phyloP scores from a whole-genome alignment of 2,888 invertebrate genomes.

The Tipula confusa region DNA sequence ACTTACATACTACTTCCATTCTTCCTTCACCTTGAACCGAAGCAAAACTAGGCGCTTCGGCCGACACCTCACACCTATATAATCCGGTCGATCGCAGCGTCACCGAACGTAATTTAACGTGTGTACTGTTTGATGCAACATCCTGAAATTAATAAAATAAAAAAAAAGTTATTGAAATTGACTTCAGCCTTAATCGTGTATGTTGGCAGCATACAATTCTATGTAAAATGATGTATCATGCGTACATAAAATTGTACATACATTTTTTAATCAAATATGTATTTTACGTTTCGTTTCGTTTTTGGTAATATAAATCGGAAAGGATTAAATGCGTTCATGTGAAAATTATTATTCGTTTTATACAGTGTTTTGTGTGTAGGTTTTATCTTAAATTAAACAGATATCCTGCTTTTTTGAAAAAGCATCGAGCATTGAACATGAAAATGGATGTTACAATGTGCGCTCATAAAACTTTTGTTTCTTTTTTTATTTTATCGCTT shows the following conservation, averaged over 20 bases:
- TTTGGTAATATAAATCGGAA: neutral
- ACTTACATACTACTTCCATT: constrained; percentile 79
- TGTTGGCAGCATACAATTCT: too few species aligned
- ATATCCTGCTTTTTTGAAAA: neutral
- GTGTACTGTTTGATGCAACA: constrained; percentile 63
- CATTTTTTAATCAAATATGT: neutral
- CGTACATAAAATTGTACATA: neutral
- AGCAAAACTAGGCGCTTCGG: constrained; percentile 72
- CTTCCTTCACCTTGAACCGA: constrained; percentile 70
- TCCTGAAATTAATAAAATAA: constrained; percentile 50
- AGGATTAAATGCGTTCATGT: constrained; percentile 7
- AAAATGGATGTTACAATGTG: neutral
- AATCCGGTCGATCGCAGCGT: constrained; percentile 67
- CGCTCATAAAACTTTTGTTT: too few species aligned
- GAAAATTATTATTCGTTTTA: neutral
- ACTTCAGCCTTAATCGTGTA: too few species aligned
- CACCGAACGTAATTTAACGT: constrained; percentile 62
- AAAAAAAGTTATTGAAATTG: neutral
- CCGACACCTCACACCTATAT: constrained; percentile 73
- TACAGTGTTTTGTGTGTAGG: neutral
- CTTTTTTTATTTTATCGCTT: neutral
- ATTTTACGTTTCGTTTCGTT: neutral
- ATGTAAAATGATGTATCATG: neutral
- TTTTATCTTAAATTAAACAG: neutral
- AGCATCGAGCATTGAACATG: neutral